Base-by-base conservation (phyloP, 2,888 invertebrate genomes). In the Cordilura impudica region DNA sequence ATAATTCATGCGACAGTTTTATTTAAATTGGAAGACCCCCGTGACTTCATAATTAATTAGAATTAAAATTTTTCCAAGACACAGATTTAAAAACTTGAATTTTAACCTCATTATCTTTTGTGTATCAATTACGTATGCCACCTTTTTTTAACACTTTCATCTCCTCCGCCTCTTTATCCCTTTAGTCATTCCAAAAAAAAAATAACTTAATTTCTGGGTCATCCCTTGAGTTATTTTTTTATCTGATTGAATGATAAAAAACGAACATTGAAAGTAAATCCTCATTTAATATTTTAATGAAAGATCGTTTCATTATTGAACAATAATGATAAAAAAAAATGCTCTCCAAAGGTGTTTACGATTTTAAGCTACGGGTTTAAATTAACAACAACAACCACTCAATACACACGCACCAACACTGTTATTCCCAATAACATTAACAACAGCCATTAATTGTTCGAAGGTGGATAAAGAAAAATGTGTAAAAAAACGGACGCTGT, bases 261-360 rank as follows among this genome's bases (percentile, higher is more conserved):
- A 63, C 12, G 26, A 66, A 65, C 35, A 21, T 8, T 23, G n/a
- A 54, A 63, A 54, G 75, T 63, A 29, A 29, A 75, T 63, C 69
- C 69, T 76, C 49, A 23, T 45, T 69, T 54, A 76, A 76, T 63
- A 54, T 69, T 69, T 75, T 21, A 75, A 56, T 69, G 60, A 66
- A 56, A 47, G 39, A 49, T 58, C 31, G 49, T 66, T 66, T 71
- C 63, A 69, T 61, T n/a, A n/a, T n/a, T 71, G 61, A 67, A 61
- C 54, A 56, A 14, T 49, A n/a, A n/a, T n/a, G n/a, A n/a, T 51
- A 61, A 70, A 61, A 47, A 60, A 53, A 16, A 58, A 60, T 47
- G 21, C 29, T 63, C 61, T 79, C 71, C 49, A 63, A 61, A 56
- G 71, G 56, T 75, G 54, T 70, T 74, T 58, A 70, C 60, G 60